A percentile compares a stretch with the other conserved stretches of the same genome.
Evolutionary conservation across 1,140 invertebrate genomes (phyloP).

Genomic region (Drosophila sulfurigaster): DNA sequence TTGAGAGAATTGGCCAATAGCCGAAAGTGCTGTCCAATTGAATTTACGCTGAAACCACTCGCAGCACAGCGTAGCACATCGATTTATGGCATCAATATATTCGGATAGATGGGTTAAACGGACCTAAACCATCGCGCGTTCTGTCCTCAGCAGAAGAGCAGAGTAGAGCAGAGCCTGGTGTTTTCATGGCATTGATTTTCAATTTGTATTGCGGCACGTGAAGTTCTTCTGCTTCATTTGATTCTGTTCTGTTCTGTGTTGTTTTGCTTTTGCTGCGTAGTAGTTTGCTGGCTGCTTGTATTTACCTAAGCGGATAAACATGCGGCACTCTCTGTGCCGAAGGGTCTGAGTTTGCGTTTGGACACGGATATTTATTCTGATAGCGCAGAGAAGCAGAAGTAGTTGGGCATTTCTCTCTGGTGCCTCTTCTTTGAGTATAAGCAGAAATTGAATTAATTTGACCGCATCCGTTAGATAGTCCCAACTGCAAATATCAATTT

Average conservation of each 20-base stretch:
- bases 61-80: conserved; percentile 20
- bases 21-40: conserved; percentile 51
- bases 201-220: conserved; percentile 77
- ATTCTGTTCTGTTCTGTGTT: not conserved
- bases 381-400: conserved; percentile 27
- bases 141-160: not conserved
- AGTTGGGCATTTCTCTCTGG: conserved; percentile 33
- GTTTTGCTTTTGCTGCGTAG: not conserved
- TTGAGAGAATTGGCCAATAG: conserved; percentile 31
- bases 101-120: conserved; percentile 50
- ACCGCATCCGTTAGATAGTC: conserved; percentile 16
- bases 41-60: conserved; percentile 37
- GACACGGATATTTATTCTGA: conserved; percentile 36
- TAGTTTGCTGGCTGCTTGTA: conserved; percentile 18
- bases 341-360: not conserved
- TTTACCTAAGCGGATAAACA: conserved; percentile 75
- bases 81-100: conserved; percentile 57
- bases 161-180: not conserved
- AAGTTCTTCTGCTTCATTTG: conserved; percentile 77
- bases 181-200: conserved; percentile 71
- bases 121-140: conserved; percentile 10
- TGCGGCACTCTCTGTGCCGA: conserved; percentile 1
- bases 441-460: conserved; percentile 74
- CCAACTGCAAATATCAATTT: conserved; percentile 46
- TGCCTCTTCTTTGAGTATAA: not conserved